Conservation (phyloP, 2,888 invertebrate species). For the Nemotelus nigrinus region DNA sequence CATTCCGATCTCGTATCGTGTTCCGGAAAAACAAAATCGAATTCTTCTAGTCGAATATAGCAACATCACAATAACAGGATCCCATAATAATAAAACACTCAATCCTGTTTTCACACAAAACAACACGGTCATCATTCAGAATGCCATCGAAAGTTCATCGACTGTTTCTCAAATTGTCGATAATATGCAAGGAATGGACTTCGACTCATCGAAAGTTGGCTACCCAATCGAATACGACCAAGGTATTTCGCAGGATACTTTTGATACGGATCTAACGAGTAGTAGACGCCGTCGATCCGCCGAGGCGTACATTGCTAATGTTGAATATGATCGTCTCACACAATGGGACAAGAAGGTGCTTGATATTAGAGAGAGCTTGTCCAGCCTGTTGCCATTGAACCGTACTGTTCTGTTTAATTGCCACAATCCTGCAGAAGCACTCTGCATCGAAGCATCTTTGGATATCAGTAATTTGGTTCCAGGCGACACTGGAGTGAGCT, state of each 20-base stretch:
- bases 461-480: conserved; percentile 60
- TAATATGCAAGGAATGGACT: conserved; percentile 49
- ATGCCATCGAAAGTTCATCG: conserved; percentile 57
- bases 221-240: conserved; percentile 47
- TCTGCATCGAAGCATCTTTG: conserved; percentile 61
- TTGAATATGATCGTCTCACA: conserved; percentile 60
- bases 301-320: conserved; percentile 52
- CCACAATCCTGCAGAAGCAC: conserved; percentile 58
- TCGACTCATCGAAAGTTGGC: conserved; percentile 51
- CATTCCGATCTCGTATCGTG: conserved; percentile 61
- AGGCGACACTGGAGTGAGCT: conserved; percentile 56
- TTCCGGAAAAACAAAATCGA: conserved; percentile 56
- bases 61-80: conserved; percentile 60
- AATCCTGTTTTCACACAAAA: conserved; percentile 60
- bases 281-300: not conserved
- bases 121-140: conserved; percentile 59
- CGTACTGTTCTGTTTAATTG: conserved; percentile 65
- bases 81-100: conserved; percentile 59
- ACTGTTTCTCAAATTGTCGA: conserved; percentile 41
- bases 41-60: conserved; percentile 61
- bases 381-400: conserved; percentile 61
- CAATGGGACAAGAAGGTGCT: conserved; percentile 57
- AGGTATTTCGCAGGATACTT: conserved; percentile 29
- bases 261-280: conserved; percentile 4
- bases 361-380: conserved; percentile 60